A percentile compares a stretch with the other conserved stretches of the same genome.
These are phyloP conservation scores for Mirounga angustirostris DNA, from an alignment of 2,113 vertebrate species.

Conservation along the genomic window DNA sequence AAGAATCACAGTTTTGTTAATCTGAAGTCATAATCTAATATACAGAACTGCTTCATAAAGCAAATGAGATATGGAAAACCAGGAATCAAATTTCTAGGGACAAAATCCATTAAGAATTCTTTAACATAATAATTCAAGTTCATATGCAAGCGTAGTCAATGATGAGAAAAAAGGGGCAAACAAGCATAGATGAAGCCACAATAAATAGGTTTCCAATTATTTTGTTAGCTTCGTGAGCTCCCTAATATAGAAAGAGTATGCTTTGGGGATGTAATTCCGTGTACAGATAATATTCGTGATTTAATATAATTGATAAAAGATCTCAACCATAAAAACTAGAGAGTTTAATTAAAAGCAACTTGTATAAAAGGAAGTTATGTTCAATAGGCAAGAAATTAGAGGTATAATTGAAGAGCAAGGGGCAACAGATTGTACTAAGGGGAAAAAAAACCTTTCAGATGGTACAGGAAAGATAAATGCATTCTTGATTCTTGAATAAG, in stretches of 20 bases:
- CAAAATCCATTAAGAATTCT: background rate
- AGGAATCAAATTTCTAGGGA: background rate
- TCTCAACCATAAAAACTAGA: slow-evolving; percentile 71
- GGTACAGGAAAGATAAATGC: background rate
- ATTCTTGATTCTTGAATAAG: background rate
- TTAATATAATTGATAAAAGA: slow-evolving; percentile 76
- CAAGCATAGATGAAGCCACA: background rate
- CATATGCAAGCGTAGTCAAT: background rate
- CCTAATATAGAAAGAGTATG: background rate
- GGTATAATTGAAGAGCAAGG: background rate
- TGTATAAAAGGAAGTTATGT: slow-evolving; percentile 57
- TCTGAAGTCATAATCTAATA: background rate
- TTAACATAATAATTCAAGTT: background rate
- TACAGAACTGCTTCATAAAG: background rate
- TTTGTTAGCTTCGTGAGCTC: slow-evolving; percentile 32
- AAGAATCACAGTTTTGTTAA: background rate
- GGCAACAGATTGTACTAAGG: slow-evolving; percentile 19
- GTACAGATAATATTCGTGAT: slow-evolving; percentile 36
- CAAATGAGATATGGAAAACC: background rate
- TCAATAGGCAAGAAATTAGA: slow-evolving; percentile 68
- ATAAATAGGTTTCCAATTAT: background rate
- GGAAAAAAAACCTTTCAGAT: background rate
- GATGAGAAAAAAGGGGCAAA: background rate
- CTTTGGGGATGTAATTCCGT: slow-evolving; percentile 59
- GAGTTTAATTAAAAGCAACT: slow-evolving; percentile 73